Evolutionary conservation across 2,113 vertebrate species (phyloP), one percentile per base, ranked within the genome.

Genomic region (Gallinago jamesoni): DNA sequence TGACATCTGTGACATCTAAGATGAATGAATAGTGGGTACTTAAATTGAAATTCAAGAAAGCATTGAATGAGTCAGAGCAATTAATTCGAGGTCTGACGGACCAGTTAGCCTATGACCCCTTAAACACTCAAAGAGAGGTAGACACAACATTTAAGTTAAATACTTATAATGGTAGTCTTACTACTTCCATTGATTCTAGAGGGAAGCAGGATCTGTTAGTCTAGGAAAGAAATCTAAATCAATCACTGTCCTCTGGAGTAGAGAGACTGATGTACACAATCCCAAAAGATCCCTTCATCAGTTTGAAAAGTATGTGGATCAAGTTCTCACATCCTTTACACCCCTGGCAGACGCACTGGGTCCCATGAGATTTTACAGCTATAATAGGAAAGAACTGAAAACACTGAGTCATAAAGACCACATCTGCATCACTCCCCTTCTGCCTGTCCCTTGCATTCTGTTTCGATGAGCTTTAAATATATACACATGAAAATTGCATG

Each of bases 41-140:
- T 95, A 89, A 87, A 92, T 5, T 64, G 94, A 95, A 97, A 96
- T 89, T 87, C 93, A 96, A 94, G 96, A 91, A 96, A 97, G 84
- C 74, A 94, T 89, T 82, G 84, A 94, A 94, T 84, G 91, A 96
- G 62, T 92, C 91, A 94, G 81, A 97, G 77, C 60, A 95, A 96
- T 96, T 96, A 96, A 96, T 96, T 93, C 21, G 9, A 89, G 74
- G 91, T 97, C 91, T 96, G 89, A 66, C 1, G 18, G 69, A 97
- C 53, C 87, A 94, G 96, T 97, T 96, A 96, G 89, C 91, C 93
- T 96, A 57, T 91, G 95, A 95, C 89, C 93, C 33, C 62, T 94
- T 95, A 93, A 96, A 95, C 89, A 91, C 70, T 89, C 77, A 57
- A 56, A 87, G 80, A 96, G 66, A 87, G 33, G 74, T 73, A 96